Evolutionary conservation across 2,113 vertebrate species (phyloP).

Genomic region (Gymnocephalus cernua): DNA sequence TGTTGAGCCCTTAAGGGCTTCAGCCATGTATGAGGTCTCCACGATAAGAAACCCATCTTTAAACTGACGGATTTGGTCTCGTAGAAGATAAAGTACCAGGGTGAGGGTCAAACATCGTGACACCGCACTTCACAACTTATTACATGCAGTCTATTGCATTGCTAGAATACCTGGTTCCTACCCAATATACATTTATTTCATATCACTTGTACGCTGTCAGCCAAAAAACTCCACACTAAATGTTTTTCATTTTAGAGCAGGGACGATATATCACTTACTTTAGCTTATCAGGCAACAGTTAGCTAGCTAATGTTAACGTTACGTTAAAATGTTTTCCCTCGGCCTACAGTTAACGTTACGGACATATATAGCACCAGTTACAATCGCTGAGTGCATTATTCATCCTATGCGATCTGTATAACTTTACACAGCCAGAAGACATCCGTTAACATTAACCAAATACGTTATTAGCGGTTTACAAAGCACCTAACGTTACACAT

Average conservation of each 20-base stretch:
- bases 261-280: not conserved
- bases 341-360: not conserved
- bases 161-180: accelerated
- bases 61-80: not conserved
- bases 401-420: not conserved
- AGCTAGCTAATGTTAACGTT: conserved; percentile 33
- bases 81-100: not conserved
- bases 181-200: not conserved
- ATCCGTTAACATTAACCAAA: not conserved
- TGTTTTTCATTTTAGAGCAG: not conserved
- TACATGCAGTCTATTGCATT: not conserved
- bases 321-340: not conserved
- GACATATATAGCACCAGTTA: not conserved
- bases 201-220: not conserved
- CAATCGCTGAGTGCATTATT: not conserved
- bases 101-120: conserved; percentile 27
- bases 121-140: not conserved
- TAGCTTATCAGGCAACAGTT: conserved; percentile 31
- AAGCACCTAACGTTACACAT: conserved; percentile 21
- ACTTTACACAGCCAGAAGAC: not conserved
- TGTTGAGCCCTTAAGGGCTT: not conserved
- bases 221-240: not conserved
- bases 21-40: not conserved
- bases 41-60: not conserved
- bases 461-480: not conserved